Percentiles rank a stretch among this genome's conserved stretches.
Conservation (phyloP, 2,888 invertebrate genomes). For the Stenodema calcarata region DNA sequence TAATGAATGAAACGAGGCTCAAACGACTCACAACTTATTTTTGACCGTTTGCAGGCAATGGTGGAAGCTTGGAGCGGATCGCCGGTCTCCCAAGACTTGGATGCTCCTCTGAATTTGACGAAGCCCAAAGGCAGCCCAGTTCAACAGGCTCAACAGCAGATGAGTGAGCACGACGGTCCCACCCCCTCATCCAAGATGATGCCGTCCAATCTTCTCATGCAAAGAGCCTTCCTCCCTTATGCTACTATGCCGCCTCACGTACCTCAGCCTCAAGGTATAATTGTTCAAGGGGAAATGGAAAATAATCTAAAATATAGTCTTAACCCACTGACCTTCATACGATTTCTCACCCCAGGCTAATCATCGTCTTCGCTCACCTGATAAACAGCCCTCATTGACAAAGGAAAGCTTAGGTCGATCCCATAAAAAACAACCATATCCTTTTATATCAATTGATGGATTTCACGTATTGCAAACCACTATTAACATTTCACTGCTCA, state of each 20-base stretch:
- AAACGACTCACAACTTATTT: background rate
- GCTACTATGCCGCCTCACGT: conserved; percentile 70
- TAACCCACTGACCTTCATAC: no score
- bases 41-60: background rate
- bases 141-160: conserved; percentile 59
- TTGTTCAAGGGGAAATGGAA: background rate
- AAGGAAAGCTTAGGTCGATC: no score
- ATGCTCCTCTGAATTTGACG: conserved; percentile 85
- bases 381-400: no score
- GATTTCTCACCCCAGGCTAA: no score
- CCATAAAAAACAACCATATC: no score
- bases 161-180: conserved; percentile 47
- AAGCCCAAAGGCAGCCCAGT: conserved; percentile 73
- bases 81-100: conserved; percentile 60
- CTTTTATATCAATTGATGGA: no score
- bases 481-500: no score
- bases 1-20: background rate
- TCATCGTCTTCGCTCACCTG: no score
- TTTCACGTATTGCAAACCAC: no score
- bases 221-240: conserved; percentile 66
- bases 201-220: conserved; percentile 68
- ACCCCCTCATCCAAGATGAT: conserved; percentile 66
- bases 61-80: conserved; percentile 46
- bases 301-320: no score
- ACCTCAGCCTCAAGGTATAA: conserved; percentile 58